phyloP scores from a whole-genome alignment of 2,797 vertebrate genomes.

The Lacerta viridis region DNA sequence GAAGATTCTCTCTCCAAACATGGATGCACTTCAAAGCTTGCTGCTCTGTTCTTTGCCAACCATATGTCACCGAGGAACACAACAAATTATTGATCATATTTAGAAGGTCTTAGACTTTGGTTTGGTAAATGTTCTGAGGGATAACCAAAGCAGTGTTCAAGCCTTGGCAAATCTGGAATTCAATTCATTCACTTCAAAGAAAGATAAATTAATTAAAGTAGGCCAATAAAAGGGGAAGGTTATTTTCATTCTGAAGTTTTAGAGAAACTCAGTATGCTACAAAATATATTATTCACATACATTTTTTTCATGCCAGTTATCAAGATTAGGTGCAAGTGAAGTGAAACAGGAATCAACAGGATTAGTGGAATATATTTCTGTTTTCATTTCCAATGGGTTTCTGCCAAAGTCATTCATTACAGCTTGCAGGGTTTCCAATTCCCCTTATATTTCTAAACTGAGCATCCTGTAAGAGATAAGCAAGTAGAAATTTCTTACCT shows the following conservation, averaged over 20 bases:
- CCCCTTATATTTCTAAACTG: background rate
- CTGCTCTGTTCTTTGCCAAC: constrained; percentile 73
- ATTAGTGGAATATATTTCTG: constrained; percentile 48
- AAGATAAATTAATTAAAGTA: background rate
- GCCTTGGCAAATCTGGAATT: constrained; percentile 17
- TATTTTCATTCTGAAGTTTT: background rate
- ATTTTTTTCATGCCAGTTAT: background rate
- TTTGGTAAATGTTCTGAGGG: constrained; percentile 42
- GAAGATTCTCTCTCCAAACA: constrained; percentile 70
- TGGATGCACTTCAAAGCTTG: constrained; percentile 77
- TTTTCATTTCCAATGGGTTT: constrained; percentile 41
- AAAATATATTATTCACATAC: background rate
- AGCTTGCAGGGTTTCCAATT: constrained; percentile 34
- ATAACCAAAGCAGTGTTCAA: constrained; percentile 43
- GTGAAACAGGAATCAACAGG: constrained; percentile 36
- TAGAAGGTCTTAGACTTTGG: constrained; percentile 61
- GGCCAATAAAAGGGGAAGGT: background rate
- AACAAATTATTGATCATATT: constrained; percentile 76
- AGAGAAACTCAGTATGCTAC: background rate
- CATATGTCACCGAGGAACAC: constrained; percentile 71
- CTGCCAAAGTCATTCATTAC: constrained; percentile 36
- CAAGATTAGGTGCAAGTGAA: constrained; percentile 15
- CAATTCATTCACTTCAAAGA: background rate
- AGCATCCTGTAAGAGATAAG: constrained; percentile 31
- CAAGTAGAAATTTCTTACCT: background rate